phyloP scores from a whole-genome alignment of 2,888 invertebrate species.

The Octonoba sinensis region DNA sequence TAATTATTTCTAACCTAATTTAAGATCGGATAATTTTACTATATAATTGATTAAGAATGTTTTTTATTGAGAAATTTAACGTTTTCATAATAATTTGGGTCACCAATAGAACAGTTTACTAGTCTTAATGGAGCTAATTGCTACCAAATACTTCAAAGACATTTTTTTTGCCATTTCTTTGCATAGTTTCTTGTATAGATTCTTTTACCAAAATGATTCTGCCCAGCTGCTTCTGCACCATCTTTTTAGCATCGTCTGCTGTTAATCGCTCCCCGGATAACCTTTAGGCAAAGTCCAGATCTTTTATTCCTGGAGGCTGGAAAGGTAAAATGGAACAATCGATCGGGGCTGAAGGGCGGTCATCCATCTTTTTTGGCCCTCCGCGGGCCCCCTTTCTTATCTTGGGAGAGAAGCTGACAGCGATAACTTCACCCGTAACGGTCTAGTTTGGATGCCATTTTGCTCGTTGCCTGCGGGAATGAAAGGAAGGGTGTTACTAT shows the following conservation, averaged over 20 bases:
- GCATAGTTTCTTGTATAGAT: too few species aligned
- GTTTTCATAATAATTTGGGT: too few species aligned
- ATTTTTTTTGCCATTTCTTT: too few species aligned
- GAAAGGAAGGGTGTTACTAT: not conserved
- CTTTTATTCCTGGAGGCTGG: slow-evolving; percentile 5
- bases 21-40: too few species aligned
- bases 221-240: not conserved
- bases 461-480: not conserved
- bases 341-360: slow-evolving; percentile 11
- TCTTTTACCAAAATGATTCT: not conserved
- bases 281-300: not conserved
- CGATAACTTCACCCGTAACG: not conserved
- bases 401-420: not conserved
- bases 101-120: too few species aligned
- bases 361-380: slow-evolving; percentile 14
- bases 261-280: not conserved
- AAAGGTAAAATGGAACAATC: slow-evolving; percentile 15
- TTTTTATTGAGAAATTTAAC: too few species aligned
- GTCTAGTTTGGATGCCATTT: not conserved
- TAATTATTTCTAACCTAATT: too few species aligned
- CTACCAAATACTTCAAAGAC: too few species aligned
- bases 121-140: too few species aligned
- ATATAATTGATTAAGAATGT: too few species aligned
- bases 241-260: not conserved
- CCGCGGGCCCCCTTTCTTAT: slow-evolving; percentile 1